Base-by-base conservation (phyloP, 1,140 invertebrate species). In the Drosophila prosaltans region DNA sequence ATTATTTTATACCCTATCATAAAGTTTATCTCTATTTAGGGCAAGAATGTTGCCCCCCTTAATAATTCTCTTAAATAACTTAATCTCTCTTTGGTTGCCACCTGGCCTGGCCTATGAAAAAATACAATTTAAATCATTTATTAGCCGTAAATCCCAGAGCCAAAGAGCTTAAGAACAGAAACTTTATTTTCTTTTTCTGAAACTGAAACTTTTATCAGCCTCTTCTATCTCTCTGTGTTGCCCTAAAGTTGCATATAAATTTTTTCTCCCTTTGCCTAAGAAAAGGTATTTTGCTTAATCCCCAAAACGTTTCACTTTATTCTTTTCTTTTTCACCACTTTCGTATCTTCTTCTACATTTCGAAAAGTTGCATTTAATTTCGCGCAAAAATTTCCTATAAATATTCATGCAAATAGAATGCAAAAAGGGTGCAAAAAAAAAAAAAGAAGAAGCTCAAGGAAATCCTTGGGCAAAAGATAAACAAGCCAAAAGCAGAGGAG, bases 331-430 rank as follows among this genome's bases (percentile, higher is more conserved):
- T n/a, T n/a, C 41, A 16, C 41, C 10, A 3, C 40, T 41, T 41
- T 10, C 16, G 1, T 1, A 2, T 24, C 45, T 9, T 3, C 65
- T 66, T 71, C 73, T 80, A 63, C 68, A n/a, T n/a, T 55, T 32
- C 36, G 61, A 41, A 41, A 32, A 69, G 76, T 69, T 76, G 81
- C 69, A 73, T 77, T 78, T 72, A 69, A 74, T 78, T 70, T 69
- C 58, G 57, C 62, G 58, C 66, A 26, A 51, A 26, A 26, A 66
- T 74, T 85, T 70, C 78, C 84, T 81, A 86, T 86, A 82, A 86
- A 86, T 86, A 86, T 86, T 85, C 83, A 86, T 86, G 81, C 81
- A 72, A 81, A 84, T 64, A 60, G 71, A 76, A 71, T 36, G 62
- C 69, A 63, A 57, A 45, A 65, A 41, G 41, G 40, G 40, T 10